Evolutionary conservation across 1,140 invertebrate genomes (phyloP).

Genomic region (Manduca sexta): DNA sequence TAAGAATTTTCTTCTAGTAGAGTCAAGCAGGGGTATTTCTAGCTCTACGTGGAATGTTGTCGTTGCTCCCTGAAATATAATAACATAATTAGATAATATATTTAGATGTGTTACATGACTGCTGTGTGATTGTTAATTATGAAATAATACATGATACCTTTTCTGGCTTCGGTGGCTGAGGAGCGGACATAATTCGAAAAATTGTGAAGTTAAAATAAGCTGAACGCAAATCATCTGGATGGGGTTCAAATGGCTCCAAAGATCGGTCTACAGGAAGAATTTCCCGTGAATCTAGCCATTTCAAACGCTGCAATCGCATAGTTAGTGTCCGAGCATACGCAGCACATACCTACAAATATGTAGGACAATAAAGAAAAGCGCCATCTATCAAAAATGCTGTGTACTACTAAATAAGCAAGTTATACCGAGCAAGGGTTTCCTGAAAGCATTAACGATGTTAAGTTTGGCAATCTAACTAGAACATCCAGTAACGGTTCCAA

Average conservation of each 20-base stretch:
- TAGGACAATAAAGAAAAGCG: constrained; percentile 9
- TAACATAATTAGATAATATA: not conserved
- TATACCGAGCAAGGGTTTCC: constrained; percentile 73
- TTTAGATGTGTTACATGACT: too few species aligned
- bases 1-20: constrained; percentile 45
- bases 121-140: not conserved
- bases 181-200: constrained; percentile 53
- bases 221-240: constrained; percentile 54
- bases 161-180: constrained; percentile 55
- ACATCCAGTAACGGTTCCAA: constrained; percentile 50
- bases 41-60: constrained; percentile 59
- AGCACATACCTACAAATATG: constrained; percentile 29
- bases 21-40: constrained; percentile 59
- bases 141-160: constrained; percentile 32
- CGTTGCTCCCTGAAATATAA: constrained; percentile 37
- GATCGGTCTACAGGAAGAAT: constrained; percentile 33
- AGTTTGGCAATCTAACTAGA: constrained; percentile 40
- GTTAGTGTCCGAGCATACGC: constrained; percentile 42
- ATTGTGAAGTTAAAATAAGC: constrained; percentile 56
- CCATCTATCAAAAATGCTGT: constrained; percentile 28
- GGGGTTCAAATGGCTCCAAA: constrained; percentile 34
- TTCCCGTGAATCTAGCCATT: constrained; percentile 52
- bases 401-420: not conserved
- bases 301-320: constrained; percentile 29
- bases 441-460: constrained; percentile 57